Conservation (phyloP, 2,113 vertebrate species). For the Phalacrocorax brasilianus region DNA sequence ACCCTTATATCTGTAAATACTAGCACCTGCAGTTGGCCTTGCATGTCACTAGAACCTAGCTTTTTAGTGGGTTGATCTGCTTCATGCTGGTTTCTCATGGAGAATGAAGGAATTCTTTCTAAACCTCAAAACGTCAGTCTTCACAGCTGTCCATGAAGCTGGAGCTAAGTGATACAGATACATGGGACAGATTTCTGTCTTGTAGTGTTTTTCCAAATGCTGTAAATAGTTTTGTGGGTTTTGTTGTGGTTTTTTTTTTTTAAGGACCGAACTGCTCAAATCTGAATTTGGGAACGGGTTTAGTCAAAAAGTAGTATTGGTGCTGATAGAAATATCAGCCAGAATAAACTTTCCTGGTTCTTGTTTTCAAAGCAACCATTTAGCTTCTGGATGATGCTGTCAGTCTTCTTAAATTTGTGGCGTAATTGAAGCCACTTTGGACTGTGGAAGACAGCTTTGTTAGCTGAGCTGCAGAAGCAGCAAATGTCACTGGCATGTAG, state of each 20-base stretch:
- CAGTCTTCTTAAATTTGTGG: background rate
- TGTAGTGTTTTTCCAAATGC: background rate
- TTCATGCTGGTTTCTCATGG: background rate
- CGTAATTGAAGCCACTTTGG: background rate
- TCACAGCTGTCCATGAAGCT: background rate
- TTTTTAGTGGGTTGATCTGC: background rate
- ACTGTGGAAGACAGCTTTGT: background rate
- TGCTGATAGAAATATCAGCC: background rate
- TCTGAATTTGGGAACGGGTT: background rate
- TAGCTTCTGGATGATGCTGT: background rate
- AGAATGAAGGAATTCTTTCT: background rate
- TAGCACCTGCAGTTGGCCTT: background rate
- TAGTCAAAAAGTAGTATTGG: background rate
- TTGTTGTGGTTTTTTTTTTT: background rate
- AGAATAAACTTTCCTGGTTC: background rate
- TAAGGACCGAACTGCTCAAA: background rate
- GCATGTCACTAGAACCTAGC: background rate
- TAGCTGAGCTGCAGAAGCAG: background rate
- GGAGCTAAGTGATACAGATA: background rate
- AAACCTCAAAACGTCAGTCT: background rate
- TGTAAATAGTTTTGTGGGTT: background rate
- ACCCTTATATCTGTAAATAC: background rate
- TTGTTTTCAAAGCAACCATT: background rate
- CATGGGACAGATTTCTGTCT: background rate
- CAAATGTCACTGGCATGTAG: background rate